These are phyloP conservation scores for Pavo muticus DNA, from an alignment of 2,113 vertebrate genomes.

Conservation along the genomic window DNA sequence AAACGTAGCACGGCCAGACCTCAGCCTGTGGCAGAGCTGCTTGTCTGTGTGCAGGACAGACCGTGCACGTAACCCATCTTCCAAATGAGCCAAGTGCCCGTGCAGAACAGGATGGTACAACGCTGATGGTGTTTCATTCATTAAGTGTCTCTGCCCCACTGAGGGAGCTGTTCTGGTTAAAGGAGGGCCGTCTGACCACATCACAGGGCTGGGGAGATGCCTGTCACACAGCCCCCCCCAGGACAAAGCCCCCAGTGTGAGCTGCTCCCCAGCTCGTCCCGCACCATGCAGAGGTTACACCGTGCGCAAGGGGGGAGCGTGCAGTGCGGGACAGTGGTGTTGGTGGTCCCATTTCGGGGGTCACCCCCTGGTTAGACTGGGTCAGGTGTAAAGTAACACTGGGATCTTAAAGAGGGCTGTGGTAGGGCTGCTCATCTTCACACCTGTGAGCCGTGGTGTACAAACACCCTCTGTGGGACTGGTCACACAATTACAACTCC, in stretches of 20 bases:
- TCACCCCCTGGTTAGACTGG: fast-evolving
- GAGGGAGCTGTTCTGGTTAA: background rate
- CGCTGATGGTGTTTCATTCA: background rate
- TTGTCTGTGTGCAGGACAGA: background rate
- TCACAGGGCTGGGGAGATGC: background rate
- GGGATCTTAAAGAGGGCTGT: fast-evolving
- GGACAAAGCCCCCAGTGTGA: background rate
- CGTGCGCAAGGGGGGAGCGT: background rate
- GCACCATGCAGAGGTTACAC: background rate
- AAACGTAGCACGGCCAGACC: background rate
- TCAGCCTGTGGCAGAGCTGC: background rate
- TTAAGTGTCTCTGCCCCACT: background rate
- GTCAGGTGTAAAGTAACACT: background rate
- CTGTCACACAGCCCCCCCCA: background rate
- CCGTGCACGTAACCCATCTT: background rate
- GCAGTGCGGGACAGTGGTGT: too few relatives aligned
- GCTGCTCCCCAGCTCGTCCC: background rate
- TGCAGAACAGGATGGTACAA: background rate
- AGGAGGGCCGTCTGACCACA: background rate
- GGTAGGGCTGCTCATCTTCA: background rate
- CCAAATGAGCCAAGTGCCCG: fast-evolving
- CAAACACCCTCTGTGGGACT: background rate
- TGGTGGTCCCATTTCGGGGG: background rate
- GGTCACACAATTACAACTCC: background rate
- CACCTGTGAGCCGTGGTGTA: background rate